Conservation (phyloP, 2,888 invertebrate species). For the Drosophila birchii region DNA sequence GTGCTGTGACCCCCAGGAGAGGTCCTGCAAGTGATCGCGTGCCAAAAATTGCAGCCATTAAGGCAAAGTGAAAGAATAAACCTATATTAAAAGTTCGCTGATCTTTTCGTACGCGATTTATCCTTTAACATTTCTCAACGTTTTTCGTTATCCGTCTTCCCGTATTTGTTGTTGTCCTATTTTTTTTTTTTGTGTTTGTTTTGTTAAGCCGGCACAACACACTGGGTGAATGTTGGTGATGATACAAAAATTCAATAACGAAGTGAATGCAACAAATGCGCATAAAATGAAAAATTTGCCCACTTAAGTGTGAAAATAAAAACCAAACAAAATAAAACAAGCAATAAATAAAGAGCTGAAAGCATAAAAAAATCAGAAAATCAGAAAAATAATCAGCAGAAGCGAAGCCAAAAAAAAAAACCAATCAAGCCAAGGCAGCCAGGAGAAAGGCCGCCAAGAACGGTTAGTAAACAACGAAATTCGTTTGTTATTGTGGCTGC, state of each 20-base stretch:
- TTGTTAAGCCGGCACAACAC: slow-evolving; percentile 29
- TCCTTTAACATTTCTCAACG: background rate
- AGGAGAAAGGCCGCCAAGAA: slow-evolving; percentile 9
- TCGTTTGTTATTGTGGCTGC: slow-evolving; percentile 20
- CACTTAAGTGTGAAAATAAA: slow-evolving; percentile 29
- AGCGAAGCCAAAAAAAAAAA: background rate
- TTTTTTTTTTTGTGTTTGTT: slow-evolving; percentile 19
- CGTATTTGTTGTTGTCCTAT: slow-evolving; percentile 2
- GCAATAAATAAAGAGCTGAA: slow-evolving; percentile 16
- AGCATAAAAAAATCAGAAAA: background rate
- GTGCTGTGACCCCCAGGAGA: background rate
- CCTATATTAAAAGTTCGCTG: slow-evolving; percentile 3
- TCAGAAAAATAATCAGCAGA: slow-evolving; percentile 14
- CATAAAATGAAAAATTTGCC: slow-evolving; percentile 28
- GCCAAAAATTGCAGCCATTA: slow-evolving; percentile 3
- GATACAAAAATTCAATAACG: slow-evolving; percentile 21
- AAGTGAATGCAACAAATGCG: slow-evolving; percentile 39
- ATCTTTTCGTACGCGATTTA: slow-evolving; percentile 12
- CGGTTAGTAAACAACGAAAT: slow-evolving; percentile 37
- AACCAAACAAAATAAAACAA: slow-evolving; percentile 12
- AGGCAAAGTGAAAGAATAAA: background rate
- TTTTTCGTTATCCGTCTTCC: background rate
- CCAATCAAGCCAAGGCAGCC: slow-evolving; percentile 17
- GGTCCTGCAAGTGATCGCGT: slow-evolving; percentile 19
- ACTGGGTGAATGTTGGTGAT: slow-evolving; percentile 4